Percentiles rank a stretch among this genome's conserved stretches.
Conservation (phyloP, 1,140 invertebrate genomes). For the Druon quercuslanigerum region DNA sequence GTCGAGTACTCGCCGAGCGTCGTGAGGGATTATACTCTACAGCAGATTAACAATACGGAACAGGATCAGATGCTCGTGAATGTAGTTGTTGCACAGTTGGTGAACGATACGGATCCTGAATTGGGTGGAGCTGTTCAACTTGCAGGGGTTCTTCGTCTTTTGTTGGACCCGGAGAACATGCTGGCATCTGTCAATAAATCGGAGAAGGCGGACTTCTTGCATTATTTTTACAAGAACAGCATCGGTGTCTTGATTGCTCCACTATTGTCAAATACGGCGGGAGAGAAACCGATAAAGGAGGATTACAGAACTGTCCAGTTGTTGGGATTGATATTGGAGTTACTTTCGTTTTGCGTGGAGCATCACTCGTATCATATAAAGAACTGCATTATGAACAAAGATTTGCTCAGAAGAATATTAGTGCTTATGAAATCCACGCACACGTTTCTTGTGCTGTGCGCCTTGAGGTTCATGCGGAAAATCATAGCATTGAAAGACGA, state of each 20-base stretch:
- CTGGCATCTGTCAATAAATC: conserved; percentile 93
- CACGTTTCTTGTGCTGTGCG: conserved; percentile 97
- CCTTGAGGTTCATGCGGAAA: conserved; percentile 96
- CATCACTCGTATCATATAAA: conserved; percentile 99
- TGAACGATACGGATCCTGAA: conserved; percentile 90
- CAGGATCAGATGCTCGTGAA: conserved; percentile 96
- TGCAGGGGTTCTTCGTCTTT: conserved; percentile 92
- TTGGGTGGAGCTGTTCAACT: conserved; percentile 97
- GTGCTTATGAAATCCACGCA: conserved; percentile 98
- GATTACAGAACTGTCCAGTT: conserved; percentile 98
- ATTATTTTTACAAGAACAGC: conserved; percentile 99
- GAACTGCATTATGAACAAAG: conserved; percentile 97
- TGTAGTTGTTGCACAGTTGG: conserved; percentile 98
- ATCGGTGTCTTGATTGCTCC: conserved; percentile 96
- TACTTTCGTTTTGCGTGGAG: conserved; percentile 99
- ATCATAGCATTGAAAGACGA: conserved; percentile 98
- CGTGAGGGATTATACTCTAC: conserved; percentile 96
- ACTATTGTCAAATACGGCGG: conserved; percentile 91
- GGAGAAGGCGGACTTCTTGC: conserved; percentile 98
- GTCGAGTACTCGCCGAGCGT: conserved; percentile 99
- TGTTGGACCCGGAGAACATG: conserved; percentile 99
- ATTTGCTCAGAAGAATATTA: conserved; percentile 94
- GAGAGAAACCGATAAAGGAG: conserved; percentile 91
- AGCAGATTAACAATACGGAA: conserved; percentile 91
- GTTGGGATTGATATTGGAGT: conserved; percentile 93